Conservation (phyloP, 2,888 invertebrate genomes). For the Cerceris rybyensis region DNA sequence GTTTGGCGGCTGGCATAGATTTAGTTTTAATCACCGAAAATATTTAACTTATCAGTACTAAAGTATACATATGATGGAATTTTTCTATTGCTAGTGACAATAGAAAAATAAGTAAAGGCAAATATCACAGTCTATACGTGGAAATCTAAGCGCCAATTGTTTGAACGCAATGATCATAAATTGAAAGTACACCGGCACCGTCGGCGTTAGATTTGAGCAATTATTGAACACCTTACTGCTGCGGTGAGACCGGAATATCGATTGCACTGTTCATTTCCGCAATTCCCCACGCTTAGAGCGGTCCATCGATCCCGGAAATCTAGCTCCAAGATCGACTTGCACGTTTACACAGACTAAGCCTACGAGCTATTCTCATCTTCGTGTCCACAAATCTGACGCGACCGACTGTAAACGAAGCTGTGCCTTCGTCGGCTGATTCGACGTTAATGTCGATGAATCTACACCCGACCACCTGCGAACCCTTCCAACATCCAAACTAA, state of each 20-base stretch:
- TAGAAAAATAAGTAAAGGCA: too few species aligned
- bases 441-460: slow-evolving; percentile 32
- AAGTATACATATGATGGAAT: too few species aligned
- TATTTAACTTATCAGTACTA: too few species aligned
- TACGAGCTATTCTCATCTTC: slow-evolving; percentile 67
- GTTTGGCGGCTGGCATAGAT: too few species aligned
- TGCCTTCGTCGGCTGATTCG: slow-evolving; percentile 49
- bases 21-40: too few species aligned
- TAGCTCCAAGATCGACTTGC: slow-evolving; percentile 67
- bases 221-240: slow-evolving; percentile 8
- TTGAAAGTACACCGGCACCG: too few species aligned
- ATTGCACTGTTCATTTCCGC: slow-evolving; percentile 44
- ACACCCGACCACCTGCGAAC: slow-evolving; percentile 8
- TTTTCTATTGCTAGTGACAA: too few species aligned
- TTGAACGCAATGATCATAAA: too few species aligned
- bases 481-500: background rate
- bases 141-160: too few species aligned
- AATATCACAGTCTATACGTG: too few species aligned
- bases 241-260: slow-evolving; percentile 28
- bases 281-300: slow-evolving; percentile 38
- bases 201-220: background rate
- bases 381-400: slow-evolving; percentile 62
- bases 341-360: slow-evolving; percentile 64
- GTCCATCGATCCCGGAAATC: slow-evolving; percentile 65
- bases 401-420: slow-evolving; percentile 41